Percentiles rank a stretch among this genome's conserved stretches.
Evolutionary conservation across 2,888 invertebrate genomes (phyloP).

Genomic region (Apodemia mormo): DNA sequence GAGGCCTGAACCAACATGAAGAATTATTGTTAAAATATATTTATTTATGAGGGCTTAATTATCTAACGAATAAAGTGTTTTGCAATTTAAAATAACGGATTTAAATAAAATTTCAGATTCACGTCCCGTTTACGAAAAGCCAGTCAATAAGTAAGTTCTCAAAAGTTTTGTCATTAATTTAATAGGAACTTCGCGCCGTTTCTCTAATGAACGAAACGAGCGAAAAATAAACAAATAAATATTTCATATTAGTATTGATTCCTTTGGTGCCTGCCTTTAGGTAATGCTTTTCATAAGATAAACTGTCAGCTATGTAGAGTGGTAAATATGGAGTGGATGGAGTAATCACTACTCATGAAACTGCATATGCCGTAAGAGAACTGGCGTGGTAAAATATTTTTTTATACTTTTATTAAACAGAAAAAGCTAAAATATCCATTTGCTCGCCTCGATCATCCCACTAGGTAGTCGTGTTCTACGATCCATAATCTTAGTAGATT

Average conservation of each 20-base stretch:
- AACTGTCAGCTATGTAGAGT: not conserved
- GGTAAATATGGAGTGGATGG: not conserved
- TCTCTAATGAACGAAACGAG: not conserved
- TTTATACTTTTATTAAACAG: too few species aligned
- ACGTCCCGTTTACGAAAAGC: not conserved
- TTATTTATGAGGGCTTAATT: not conserved
- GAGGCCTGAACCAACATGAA: too few species aligned
- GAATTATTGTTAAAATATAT: not conserved
- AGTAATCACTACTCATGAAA: not conserved
- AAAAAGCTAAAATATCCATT: too few species aligned
- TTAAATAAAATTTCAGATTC: not conserved
- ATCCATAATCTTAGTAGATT: too few species aligned
- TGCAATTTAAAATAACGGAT: not conserved
- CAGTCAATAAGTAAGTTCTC: not conserved
- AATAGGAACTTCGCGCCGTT: not conserved
- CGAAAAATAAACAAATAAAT: not conserved
- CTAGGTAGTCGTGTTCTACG: too few species aligned
- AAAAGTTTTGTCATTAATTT: slow-evolving; percentile 1
- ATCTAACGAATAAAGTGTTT: not conserved
- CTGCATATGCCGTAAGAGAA: too few species aligned
- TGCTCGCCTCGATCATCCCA: too few species aligned
- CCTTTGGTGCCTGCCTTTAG: not conserved
- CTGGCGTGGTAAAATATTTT: too few species aligned
- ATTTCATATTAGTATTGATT: not conserved
- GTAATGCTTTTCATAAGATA: not conserved